Evolutionary conservation across 2,888 invertebrate species (phyloP).

Genomic region (Acrocyrtus sp.): DNA sequence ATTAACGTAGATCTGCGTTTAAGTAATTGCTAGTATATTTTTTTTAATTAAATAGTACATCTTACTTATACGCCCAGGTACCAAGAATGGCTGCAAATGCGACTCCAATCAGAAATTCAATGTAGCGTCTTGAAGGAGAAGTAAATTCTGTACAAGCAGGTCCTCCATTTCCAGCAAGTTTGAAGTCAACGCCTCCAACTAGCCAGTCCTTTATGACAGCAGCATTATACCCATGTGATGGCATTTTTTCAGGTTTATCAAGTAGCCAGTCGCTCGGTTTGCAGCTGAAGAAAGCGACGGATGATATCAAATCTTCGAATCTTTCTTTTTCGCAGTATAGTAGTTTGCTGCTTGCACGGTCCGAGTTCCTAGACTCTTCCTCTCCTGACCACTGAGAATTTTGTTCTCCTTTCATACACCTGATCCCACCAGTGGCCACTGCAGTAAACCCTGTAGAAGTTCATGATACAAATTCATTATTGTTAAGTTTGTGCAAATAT

Average conservation of each 20-base stretch:
- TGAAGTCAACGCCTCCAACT: slow-evolving; percentile 62
- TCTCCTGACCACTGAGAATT: slow-evolving; percentile 43
- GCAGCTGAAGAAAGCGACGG: slow-evolving; percentile 40
- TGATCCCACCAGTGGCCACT: slow-evolving; percentile 7
- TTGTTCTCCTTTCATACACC: slow-evolving; percentile 46
- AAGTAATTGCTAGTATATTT: no score
- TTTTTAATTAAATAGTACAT: neutral
- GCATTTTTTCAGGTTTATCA: slow-evolving; percentile 55
- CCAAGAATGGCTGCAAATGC: slow-evolving; percentile 53
- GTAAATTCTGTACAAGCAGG: slow-evolving; percentile 60
- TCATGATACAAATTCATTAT: neutral
- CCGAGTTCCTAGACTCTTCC: slow-evolving; percentile 49
- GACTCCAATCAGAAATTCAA: slow-evolving; percentile 58
- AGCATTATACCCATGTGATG: slow-evolving; percentile 58
- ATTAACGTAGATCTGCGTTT: neutral
- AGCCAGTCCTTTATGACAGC: slow-evolving; percentile 61
- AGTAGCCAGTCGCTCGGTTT: slow-evolving; percentile 41
- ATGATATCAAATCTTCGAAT: slow-evolving; percentile 38
- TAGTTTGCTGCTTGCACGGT: slow-evolving; percentile 44
- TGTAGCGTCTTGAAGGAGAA: slow-evolving; percentile 48
- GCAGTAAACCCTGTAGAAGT: neutral
- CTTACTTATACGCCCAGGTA: slow-evolving; percentile 61
- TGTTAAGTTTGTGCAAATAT: no score
- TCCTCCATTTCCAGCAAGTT: slow-evolving; percentile 62
- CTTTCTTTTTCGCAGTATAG: slow-evolving; percentile 37